These are phyloP conservation scores for Xylocopa sonorina DNA, from an alignment of 1,140 invertebrate genomes.

Conservation along the genomic window DNA sequence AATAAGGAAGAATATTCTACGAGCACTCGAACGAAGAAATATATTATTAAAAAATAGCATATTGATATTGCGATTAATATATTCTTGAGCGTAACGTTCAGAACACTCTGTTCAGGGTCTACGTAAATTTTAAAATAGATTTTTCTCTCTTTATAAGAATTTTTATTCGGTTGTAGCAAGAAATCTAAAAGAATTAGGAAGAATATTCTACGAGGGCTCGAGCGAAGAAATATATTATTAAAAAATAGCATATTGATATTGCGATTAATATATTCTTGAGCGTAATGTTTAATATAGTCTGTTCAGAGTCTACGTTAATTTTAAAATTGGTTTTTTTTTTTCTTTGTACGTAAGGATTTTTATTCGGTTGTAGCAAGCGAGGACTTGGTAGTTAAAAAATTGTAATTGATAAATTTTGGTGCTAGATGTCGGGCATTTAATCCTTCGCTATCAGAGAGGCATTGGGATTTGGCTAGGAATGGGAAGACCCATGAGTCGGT, in stretches of 20 bases:
- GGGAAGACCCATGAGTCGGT: constrained; percentile 75
- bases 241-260: background rate
- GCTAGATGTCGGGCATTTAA: constrained; percentile 81
- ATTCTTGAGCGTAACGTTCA: background rate
- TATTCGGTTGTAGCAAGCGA: constrained; percentile 11
- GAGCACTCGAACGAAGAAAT: no score
- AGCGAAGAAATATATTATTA: background rate
- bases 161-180: constrained; percentile 11
- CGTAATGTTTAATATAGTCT: no score
- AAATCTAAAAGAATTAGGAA: background rate
- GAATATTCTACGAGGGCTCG: no score
- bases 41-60: background rate
- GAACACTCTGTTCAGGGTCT: no score
- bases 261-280: constrained; percentile 30
- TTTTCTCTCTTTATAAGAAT: constrained; percentile 1
- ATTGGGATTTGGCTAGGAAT: constrained; percentile 70
- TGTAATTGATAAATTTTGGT: constrained; percentile 71
- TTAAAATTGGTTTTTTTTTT: no score
- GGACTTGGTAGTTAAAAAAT: constrained; percentile 35
- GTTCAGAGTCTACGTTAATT: no score
- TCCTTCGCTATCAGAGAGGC: constrained; percentile 76
- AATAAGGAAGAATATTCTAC: no score
- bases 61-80: constrained; percentile 24
- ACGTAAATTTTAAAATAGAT: no score
- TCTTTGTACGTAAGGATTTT: constrained; percentile 8